phyloP scores from a whole-genome alignment of 1,140 invertebrate species.

The Rhagoletis zephyria region DNA sequence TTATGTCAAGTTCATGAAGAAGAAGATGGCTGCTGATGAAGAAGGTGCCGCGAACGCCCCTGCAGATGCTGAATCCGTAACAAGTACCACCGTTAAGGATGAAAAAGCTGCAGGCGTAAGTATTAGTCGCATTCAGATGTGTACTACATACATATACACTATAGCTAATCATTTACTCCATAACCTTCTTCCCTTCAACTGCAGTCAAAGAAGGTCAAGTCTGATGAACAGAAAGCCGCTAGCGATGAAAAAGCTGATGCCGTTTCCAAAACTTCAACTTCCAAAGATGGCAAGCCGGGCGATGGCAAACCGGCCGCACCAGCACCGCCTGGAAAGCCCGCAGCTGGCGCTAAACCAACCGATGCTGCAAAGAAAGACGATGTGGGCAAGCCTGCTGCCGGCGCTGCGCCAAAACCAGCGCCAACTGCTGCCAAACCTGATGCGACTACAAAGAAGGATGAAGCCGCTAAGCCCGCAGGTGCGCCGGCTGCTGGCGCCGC shows the following conservation, averaged over 20 bases:
- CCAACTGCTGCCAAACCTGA: constrained; percentile 59
- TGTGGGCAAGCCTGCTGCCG: constrained; percentile 63
- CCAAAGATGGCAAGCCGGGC: constrained; percentile 53
- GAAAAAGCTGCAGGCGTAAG: constrained; percentile 58
- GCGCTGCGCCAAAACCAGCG: constrained; percentile 18
- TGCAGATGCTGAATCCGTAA: background rate
- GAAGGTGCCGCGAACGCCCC: constrained; percentile 24
- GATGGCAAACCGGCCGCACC: constrained; percentile 66
- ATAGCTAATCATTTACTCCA: background rate
- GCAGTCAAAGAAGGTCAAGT: background rate
- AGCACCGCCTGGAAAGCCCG: constrained; percentile 64
- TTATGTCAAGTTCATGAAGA: constrained; percentile 89
- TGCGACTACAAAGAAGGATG: constrained; percentile 52
- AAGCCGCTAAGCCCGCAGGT: constrained; percentile 47
- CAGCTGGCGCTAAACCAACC: constrained; percentile 60
- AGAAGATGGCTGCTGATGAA: constrained; percentile 73
- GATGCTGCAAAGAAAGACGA: constrained; percentile 62
- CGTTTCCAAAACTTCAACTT: constrained; percentile 22
- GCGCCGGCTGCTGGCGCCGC: constrained; percentile 4
- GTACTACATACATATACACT: background rate
- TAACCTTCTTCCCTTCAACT: background rate
- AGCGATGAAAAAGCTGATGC: constrained; percentile 27
- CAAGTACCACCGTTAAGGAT: constrained; percentile 38
- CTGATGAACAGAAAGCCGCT: background rate
- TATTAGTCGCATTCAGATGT: background rate